Conservation (phyloP, 2,113 vertebrate species). For the Nannospalax galili region DNA sequence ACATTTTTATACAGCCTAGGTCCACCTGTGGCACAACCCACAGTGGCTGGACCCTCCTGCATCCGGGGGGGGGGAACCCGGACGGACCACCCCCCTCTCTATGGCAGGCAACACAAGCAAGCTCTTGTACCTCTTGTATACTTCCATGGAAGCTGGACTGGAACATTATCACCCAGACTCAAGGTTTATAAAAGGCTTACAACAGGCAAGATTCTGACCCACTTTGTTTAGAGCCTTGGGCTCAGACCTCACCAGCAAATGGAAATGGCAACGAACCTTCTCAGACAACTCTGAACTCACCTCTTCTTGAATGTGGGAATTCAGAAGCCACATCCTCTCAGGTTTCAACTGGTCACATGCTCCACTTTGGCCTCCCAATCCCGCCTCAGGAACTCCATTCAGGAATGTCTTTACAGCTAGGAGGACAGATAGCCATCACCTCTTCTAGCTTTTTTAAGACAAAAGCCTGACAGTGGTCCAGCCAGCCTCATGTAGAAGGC, state of each 20-base stretch:
- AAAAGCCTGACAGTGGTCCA: not conserved
- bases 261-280: not conserved
- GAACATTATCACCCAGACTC: not conserved
- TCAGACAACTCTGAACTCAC: not conserved
- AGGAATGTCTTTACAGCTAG: fast-evolving
- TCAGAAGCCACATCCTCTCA: not conserved
- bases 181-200: not conserved
- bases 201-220: too few species aligned
- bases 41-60: too few species aligned
- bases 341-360: not conserved
- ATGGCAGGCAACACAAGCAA: not conserved
- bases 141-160: not conserved
- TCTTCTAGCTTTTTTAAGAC: not conserved
- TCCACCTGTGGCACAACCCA: too few species aligned
- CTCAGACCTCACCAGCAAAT: fast-evolving
- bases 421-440: not conserved
- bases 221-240: fast-evolving
- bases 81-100: too few species aligned
- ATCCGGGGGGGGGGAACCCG: too few species aligned
- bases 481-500: too few species aligned
- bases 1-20: too few species aligned
- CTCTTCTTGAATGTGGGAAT: not conserved
- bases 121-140: too few species aligned
- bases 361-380: not conserved
- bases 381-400: not conserved